Evolutionary conservation across 2,888 invertebrate species (phyloP).

Genomic region (Drepanosiphum platanoidis): DNA sequence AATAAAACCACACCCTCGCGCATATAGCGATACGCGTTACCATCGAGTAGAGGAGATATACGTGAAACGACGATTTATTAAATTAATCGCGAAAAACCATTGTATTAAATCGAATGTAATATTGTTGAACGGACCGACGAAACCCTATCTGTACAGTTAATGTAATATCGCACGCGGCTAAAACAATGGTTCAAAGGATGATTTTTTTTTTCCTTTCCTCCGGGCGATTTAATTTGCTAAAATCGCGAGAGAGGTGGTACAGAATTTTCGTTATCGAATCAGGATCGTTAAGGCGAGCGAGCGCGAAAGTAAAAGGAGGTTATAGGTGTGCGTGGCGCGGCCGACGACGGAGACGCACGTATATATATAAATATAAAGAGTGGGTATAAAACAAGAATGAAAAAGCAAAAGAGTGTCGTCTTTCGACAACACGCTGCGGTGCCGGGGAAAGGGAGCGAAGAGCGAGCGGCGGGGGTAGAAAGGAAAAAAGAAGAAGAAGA

Average conservation of each 20-base stretch:
- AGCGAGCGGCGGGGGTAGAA: neutral
- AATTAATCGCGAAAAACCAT: too few relatives aligned
- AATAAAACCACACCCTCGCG: too few relatives aligned
- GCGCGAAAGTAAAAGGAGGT: neutral
- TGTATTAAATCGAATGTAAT: too few relatives aligned
- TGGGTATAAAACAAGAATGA: neutral
- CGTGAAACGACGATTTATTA: too few relatives aligned
- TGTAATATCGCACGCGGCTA: too few relatives aligned
- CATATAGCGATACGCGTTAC: too few relatives aligned
- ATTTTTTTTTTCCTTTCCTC: too few relatives aligned
- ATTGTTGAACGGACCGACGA: too few relatives aligned
- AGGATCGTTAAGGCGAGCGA: neutral
- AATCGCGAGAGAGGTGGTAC: neutral
- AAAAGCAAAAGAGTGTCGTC: slow-evolving; percentile 27
- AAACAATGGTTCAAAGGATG: too few relatives aligned
- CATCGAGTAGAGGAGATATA: too few relatives aligned
- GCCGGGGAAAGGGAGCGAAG: neutral
- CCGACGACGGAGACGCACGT: neutral
- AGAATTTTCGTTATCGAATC: neutral
- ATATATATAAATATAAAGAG: too few relatives aligned
- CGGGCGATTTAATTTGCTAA: neutral
- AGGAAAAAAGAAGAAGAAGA: neutral
- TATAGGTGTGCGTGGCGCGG: neutral
- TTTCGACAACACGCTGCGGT: neutral
- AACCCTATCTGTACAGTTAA: too few relatives aligned